A percentile compares a stretch with the other conserved stretches of the same genome.
phyloP scores from a whole-genome alignment of 2,797 vertebrate species.

The Catamblyrhynchus diadema region DNA sequence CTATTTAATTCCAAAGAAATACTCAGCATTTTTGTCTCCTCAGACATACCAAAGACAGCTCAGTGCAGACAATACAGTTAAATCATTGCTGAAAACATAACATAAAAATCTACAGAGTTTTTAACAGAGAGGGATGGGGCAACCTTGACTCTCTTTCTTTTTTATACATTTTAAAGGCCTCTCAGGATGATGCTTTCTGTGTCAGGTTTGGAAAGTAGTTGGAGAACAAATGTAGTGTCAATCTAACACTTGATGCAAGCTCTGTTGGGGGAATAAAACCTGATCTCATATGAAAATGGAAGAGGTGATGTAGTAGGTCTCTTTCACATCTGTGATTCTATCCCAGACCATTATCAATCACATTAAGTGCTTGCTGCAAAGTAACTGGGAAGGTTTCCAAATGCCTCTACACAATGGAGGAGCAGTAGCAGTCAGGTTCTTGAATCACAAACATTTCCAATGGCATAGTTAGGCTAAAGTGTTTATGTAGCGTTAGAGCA shows the following conservation, averaged over 20 bases:
- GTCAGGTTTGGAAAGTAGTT: not conserved
- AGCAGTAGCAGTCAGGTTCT: not conserved
- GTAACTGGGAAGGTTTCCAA: constrained; percentile 38
- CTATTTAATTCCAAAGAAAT: not conserved
- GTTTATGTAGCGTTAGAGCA: not conserved
- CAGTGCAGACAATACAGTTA: not conserved
- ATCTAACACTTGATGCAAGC: not conserved
- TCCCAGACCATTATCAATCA: not conserved
- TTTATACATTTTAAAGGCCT: not conserved
- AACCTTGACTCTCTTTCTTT: not conserved
- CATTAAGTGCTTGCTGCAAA: constrained; percentile 14
- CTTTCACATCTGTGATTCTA: constrained; percentile 2
- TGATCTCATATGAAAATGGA: not conserved
- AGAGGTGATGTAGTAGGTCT: constrained; percentile 1
- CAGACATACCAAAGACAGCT: not conserved
- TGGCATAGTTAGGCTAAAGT: not conserved
- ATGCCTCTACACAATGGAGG: not conserved
- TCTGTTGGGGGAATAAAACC: not conserved
- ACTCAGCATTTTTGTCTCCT: not conserved
- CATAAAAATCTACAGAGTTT: not conserved
- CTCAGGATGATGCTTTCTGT: not conserved
- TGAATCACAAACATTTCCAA: not conserved
- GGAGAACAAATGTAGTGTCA: not conserved
- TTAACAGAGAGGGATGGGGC: not conserved
- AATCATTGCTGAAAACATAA: not conserved